Conservation (phyloP, 2,888 invertebrate species). For the Tricholauxania praeusta region DNA sequence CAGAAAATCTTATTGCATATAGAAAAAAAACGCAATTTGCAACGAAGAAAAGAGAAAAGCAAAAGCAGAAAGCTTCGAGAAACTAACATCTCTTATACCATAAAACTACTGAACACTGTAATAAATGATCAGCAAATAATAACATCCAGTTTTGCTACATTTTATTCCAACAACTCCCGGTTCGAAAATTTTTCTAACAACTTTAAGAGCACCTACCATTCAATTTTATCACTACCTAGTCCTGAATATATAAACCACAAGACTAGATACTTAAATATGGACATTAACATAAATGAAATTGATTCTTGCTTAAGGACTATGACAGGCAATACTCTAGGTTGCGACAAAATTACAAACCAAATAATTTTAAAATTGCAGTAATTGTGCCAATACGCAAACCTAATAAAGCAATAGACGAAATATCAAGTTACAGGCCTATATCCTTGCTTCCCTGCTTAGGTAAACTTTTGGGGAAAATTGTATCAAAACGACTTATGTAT, state of each 20-base stretch:
- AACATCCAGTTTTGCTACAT: too few species aligned
- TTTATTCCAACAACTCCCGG: not conserved
- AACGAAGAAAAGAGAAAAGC: too few species aligned
- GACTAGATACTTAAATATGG: not conserved
- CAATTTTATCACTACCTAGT: not conserved
- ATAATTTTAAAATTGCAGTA: not conserved
- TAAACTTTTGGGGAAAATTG: constrained; percentile 2
- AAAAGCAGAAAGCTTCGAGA: too few species aligned
- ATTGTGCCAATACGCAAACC: constrained; percentile 1
- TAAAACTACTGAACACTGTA: too few species aligned
- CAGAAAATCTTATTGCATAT: too few species aligned
- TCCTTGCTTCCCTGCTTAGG: constrained; percentile 1
- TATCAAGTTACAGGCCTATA: constrained; percentile 2
- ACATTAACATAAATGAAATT: not conserved
- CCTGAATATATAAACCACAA: not conserved
- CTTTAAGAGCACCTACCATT: not conserved
- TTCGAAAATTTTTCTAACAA: not conserved
- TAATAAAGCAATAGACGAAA: constrained; percentile 5
- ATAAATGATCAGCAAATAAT: too few species aligned
- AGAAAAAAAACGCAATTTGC: not conserved
- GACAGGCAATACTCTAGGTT: not conserved
- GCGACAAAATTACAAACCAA: not conserved
- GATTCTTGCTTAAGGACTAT: not conserved
- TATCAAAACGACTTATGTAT: too few species aligned
- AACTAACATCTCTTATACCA: too few species aligned